phyloP scores from a whole-genome alignment of 2,113 vertebrate species.

The Manacus vitellinus region DNA sequence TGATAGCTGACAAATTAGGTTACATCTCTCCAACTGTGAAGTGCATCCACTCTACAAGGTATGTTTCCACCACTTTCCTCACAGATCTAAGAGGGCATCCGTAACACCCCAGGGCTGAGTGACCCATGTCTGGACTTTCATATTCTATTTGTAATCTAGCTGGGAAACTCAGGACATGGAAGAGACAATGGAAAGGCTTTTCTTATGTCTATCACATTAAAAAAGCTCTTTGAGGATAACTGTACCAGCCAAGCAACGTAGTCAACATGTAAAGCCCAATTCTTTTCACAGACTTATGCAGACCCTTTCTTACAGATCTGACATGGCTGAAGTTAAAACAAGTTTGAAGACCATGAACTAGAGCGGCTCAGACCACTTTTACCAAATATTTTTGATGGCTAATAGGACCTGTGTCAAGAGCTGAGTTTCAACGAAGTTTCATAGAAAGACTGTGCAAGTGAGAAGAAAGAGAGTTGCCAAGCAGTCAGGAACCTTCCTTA shows the following conservation, averaged over 20 bases:
- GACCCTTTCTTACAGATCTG: neutral
- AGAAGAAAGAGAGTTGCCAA: neutral
- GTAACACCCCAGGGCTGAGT: neutral
- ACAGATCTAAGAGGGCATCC: neutral
- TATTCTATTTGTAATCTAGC: constrained; percentile 22
- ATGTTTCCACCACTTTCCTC: neutral
- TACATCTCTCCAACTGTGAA: constrained; percentile 19
- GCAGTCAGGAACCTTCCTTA: neutral
- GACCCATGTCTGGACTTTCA: constrained; percentile 42
- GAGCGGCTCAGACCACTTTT: neutral
- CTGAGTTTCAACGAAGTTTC: neutral
- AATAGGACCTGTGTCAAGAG: neutral
- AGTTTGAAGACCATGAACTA: neutral
- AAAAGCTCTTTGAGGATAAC: neutral
- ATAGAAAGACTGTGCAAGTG: neutral
- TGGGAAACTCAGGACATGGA: neutral
- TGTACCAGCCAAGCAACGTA: neutral
- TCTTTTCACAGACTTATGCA: neutral
- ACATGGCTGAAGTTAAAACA: neutral
- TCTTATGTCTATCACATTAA: constrained; percentile 3
- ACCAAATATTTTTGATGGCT: neutral
- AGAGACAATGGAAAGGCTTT: neutral
- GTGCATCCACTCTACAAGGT: constrained; percentile 20
- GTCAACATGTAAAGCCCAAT: neutral
- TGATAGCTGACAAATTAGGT: constrained; percentile 64